phyloP scores from a whole-genome alignment of 1,140 invertebrate species.

The Sipha flava region DNA sequence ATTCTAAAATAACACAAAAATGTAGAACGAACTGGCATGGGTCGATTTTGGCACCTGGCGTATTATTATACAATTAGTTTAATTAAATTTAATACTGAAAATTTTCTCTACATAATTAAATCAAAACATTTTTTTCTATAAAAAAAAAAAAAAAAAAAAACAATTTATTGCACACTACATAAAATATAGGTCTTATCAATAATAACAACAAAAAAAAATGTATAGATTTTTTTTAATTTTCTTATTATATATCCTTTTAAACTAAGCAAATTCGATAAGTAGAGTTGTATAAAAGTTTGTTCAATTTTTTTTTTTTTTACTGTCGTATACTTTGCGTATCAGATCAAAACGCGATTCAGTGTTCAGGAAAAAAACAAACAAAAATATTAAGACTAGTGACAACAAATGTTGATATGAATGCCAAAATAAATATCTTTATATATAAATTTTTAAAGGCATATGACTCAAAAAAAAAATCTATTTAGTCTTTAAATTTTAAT shows the following conservation, averaged over 20 bases:
- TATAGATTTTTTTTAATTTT: not conserved
- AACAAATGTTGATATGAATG: constrained; percentile 4
- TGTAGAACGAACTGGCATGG: constrained; percentile 17
- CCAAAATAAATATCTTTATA: not conserved
- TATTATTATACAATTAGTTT: not conserved
- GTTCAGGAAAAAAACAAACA: constrained; percentile 21
- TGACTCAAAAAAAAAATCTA: constrained; percentile 22
- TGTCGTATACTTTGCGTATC: constrained; percentile 22
- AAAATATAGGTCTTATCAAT: constrained; percentile 23
- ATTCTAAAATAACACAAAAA: constrained; percentile 8
- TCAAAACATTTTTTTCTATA: constrained; percentile 9
- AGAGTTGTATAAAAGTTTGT: constrained; percentile 26
- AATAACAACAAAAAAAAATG: constrained; percentile 4
- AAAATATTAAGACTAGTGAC: constrained; percentile 24
- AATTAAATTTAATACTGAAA: constrained; percentile 23
- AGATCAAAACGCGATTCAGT: not conserved
- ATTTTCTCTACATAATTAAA: constrained; percentile 6
- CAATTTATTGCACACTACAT: constrained; percentile 29
- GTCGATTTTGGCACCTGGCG: constrained; percentile 31
- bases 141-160: constrained; percentile 5
- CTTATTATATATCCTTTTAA: not conserved
- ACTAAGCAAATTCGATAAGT: constrained; percentile 14
- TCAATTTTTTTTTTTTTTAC: not conserved
- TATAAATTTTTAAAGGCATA: constrained; percentile 11
- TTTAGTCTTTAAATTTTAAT: constrained; percentile 21